A percentile compares a stretch with the other conserved stretches of the same genome.
Conservation (phyloP, 2,888 invertebrate genomes). For the Pterostichus madidus region DNA sequence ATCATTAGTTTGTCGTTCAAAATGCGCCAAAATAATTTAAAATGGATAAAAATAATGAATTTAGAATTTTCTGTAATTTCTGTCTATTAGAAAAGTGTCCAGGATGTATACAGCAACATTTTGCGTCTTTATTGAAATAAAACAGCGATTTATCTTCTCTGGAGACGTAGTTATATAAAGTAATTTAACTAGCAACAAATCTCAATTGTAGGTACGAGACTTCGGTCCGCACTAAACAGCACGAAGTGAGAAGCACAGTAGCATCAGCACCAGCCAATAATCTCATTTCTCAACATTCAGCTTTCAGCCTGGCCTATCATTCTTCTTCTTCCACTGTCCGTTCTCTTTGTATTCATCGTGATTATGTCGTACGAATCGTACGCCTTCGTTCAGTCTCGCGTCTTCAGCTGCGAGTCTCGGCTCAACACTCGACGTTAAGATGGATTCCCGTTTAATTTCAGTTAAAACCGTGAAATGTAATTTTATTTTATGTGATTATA, state of each 20-base stretch:
- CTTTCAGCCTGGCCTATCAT: conserved; percentile 20
- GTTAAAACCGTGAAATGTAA: conserved; percentile 66
- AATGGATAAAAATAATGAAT: too few species aligned
- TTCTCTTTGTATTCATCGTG: conserved; percentile 40
- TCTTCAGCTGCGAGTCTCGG: not conserved
- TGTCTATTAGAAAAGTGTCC: too few species aligned
- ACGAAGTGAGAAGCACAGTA: conserved; percentile 9
- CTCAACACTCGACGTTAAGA: conserved; percentile 27
- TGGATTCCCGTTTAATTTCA: conserved; percentile 65
- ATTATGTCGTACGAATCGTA: conserved; percentile 24
- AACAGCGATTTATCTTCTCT: conserved; percentile 21
- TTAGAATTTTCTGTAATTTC: too few species aligned
- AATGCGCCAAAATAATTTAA: too few species aligned
- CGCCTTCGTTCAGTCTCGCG: conserved; percentile 1
- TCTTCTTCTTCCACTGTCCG: conserved; percentile 23
- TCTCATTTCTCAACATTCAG: conserved; percentile 33
- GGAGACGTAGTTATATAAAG: conserved; percentile 10
- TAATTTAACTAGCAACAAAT: conserved; percentile 48
- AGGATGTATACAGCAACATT: too few species aligned
- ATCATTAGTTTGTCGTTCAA: too few species aligned
- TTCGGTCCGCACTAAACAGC: conserved; percentile 18
- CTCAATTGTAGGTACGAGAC: conserved; percentile 28
- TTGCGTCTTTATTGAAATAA: conserved; percentile 18
- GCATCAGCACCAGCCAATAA: conserved; percentile 22
- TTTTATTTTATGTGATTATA: conserved; percentile 67